Evolutionary conservation across 2,797 vertebrate genomes (phyloP).

Genomic region (Lepus townsendii): DNA sequence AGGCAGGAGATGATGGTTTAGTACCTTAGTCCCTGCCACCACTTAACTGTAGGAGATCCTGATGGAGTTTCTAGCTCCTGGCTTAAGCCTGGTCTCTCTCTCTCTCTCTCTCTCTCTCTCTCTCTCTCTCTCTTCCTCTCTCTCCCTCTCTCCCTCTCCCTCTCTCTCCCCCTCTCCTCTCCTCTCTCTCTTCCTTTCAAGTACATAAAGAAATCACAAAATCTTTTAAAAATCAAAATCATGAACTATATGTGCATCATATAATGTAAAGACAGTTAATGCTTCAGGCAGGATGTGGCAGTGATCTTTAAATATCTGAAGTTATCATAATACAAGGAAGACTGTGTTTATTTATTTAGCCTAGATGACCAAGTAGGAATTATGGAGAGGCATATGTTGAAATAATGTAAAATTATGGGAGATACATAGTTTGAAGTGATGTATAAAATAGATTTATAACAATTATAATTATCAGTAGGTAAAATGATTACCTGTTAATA

Average conservation of each 20-base stretch:
- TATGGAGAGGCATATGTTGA: neutral
- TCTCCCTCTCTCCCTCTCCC: no score
- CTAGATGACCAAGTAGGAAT: neutral
- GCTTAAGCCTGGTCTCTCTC: no score
- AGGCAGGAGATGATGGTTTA: no score
- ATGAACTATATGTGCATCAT: neutral
- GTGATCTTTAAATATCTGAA: neutral
- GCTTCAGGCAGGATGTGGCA: neutral
- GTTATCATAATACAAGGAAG: neutral
- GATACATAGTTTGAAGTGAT: neutral
- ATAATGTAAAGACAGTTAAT: neutral
- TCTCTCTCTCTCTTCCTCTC: no score
- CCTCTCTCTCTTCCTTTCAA: no score
- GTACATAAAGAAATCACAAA: no score
- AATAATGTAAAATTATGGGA: neutral
- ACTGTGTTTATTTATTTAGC: neutral
- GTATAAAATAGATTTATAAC: neutral
- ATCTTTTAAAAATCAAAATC: neutral
- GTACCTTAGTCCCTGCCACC: no score
- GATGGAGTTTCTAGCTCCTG: no score
- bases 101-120: no score
- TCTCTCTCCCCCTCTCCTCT: no score
- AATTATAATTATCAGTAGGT: neutral
- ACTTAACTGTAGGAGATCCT: no score
- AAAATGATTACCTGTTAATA: neutral